A percentile compares a stretch with the other conserved stretches of the same genome.
Conservation (phyloP, 2,113 vertebrate genomes). For the Diphyllodes magnificus region DNA sequence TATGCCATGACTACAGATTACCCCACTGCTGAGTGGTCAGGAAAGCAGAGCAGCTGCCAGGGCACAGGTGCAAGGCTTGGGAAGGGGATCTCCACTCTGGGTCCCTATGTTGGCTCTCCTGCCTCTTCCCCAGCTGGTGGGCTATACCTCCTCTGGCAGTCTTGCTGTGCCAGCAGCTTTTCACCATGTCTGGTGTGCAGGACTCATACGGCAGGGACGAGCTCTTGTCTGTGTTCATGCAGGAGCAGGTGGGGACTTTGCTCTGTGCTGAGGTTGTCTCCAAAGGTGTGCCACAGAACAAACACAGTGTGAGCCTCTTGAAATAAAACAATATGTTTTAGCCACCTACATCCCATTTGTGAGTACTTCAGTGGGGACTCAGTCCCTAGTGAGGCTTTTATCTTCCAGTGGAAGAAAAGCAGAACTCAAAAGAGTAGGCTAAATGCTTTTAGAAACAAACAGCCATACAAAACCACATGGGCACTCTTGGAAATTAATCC, state of each 20-base stretch:
- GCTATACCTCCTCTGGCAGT: not conserved
- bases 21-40: not conserved
- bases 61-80: not conserved
- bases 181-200: not conserved
- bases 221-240: accelerated
- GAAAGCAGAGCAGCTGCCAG: not conserved
- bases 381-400: not conserved
- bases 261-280: not conserved
- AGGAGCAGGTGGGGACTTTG: not conserved
- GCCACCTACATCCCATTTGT: not conserved
- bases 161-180: not conserved
- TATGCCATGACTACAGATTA: not conserved
- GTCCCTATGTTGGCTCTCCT: not conserved
- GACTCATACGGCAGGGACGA: not conserved
- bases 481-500: slow-evolving; percentile 3
- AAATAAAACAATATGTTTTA: not conserved
- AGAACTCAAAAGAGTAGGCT: not conserved
- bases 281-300: not conserved
- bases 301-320: not conserved
- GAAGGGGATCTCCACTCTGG: not conserved
- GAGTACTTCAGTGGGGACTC: not conserved
- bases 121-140: not conserved
- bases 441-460: slow-evolving; percentile 7
- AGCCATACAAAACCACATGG: not conserved
- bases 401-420: not conserved